A percentile compares a stretch with the other conserved stretches of the same genome.
phyloP scores from a whole-genome alignment of 2,113 vertebrate species.

The Lampris megalopsis region DNA sequence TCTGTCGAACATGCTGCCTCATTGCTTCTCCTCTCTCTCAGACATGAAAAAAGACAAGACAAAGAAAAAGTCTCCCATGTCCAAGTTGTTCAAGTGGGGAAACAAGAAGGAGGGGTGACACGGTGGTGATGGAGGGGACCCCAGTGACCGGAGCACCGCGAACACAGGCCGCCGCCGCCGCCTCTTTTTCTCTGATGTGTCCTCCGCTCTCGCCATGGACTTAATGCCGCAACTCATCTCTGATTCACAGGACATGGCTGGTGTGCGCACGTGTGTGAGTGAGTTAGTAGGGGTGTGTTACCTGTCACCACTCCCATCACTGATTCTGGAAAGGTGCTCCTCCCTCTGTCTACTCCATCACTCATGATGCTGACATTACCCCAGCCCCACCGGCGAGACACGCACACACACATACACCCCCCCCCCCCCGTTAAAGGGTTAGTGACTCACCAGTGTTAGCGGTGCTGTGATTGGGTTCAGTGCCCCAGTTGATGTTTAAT shows the following conservation, averaged over 20 bases:
- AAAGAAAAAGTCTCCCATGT: slow-evolving; percentile 77
- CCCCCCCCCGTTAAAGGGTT: slow-evolving; percentile 36
- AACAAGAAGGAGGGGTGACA: slow-evolving; percentile 68
- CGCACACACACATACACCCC: slow-evolving; percentile 7
- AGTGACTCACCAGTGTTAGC: slow-evolving; percentile 53
- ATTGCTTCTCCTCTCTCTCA: slow-evolving; percentile 33
- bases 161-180: neutral
- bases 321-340: slow-evolving; percentile 33
- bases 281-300: neutral
- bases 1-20: neutral
- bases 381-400: slow-evolving; percentile 5
- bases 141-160: neutral
- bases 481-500: slow-evolving; percentile 62
- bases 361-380: slow-evolving; percentile 41
- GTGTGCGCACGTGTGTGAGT: neutral
- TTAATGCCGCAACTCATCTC: slow-evolving; percentile 40
- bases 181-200: slow-evolving; percentile 27
- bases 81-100: slow-evolving; percentile 72
- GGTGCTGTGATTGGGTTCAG: slow-evolving; percentile 57
- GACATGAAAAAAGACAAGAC: slow-evolving; percentile 80
- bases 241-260: slow-evolving; percentile 43
- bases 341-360: slow-evolving; percentile 49
- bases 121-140: neutral
- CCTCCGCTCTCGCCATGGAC: slow-evolving; percentile 22
- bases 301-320: slow-evolving; percentile 15